phyloP scores from a whole-genome alignment of 2,113 vertebrate genomes.

The Dromaius novaehollandiae region DNA sequence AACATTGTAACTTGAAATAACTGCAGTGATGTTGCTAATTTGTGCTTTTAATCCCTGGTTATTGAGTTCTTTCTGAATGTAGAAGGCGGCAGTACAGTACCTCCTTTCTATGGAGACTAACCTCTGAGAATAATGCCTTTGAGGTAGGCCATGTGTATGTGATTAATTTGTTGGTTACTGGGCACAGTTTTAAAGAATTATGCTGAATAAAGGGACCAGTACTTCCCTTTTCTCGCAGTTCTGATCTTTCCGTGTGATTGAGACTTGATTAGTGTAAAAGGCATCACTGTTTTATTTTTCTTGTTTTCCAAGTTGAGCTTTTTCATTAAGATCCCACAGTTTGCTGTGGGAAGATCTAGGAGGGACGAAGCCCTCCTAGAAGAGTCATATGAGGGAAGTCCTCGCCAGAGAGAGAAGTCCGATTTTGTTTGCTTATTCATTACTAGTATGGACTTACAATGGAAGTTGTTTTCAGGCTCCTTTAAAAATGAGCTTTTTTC shows the following conservation, averaged over 20 bases:
- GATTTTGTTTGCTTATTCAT: background rate
- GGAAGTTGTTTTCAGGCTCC: background rate
- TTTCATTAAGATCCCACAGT: background rate
- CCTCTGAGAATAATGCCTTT: constrained; percentile 29
- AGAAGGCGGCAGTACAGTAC: background rate
- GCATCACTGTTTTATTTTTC: constrained; percentile 38
- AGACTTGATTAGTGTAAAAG: background rate
- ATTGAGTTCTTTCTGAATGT: background rate
- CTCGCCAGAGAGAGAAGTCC: background rate
- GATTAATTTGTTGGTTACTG: constrained; percentile 8
- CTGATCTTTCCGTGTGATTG: constrained; percentile 10
- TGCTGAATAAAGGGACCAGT: background rate
- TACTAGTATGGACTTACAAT: background rate
- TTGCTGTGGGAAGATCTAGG: constrained; percentile 7
- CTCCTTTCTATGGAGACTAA: background rate
- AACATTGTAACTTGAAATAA: background rate
- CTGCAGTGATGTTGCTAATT: background rate
- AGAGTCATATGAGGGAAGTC: background rate
- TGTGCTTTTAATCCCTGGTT: background rate
- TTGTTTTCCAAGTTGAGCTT: background rate
- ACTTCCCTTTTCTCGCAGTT: background rate
- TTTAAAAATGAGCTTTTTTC: background rate
- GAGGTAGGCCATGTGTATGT: background rate
- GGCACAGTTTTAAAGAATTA: constrained; percentile 30
- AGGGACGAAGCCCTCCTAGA: background rate